Base-by-base conservation (phyloP, 2,888 invertebrate species). In the Protonemura montana region DNA sequence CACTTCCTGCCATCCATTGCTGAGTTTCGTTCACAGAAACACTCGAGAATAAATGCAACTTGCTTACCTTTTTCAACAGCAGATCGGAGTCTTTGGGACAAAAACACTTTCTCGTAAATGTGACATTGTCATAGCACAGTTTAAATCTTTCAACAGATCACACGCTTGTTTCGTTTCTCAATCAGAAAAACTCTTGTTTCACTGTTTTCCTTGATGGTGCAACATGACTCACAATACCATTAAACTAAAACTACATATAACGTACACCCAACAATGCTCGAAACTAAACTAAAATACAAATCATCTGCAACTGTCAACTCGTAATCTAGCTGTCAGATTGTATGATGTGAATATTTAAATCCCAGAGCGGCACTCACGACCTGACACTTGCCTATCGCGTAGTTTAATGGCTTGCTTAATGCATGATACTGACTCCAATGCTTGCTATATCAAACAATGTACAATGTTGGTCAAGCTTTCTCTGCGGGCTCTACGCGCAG, bases 381-480 rank as follows among this genome's bases (percentile, higher is more conserved):
- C 59, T 59, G 21, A 59, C 59, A 59, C 59, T 59, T 21, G 59
- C 59, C 59, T 59, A 59, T 59, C 59, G 59, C 59, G 59, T 59
- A 10, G 21, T 16, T 59, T 59, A 59, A 59, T 59, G 59, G 21
- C 59, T 59, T 10, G 21, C 13, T 13, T 59, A 13, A 59, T 59
- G 59, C 13, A 7, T 59, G 59, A 59, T 59, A 59, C 59, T 59
- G 59, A 78, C 78, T 78, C 78, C 78, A 78, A 26, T 26, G 78
- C 26, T 59, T 21, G 78, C 0, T 6, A 3, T 81, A 29, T 81
- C n/a, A 28, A 30, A 81, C 13, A 10, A 5, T 30, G 30, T 81
- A 81, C 28, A 81, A 81, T 81, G 29, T 81, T 81, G 81, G 81
- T 81, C 81, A 81, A 81, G 81, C 81, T 81, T 81, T 81, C 81